phyloP scores from a whole-genome alignment of 2,113 vertebrate genomes.

The Urocitellus parryii region DNA sequence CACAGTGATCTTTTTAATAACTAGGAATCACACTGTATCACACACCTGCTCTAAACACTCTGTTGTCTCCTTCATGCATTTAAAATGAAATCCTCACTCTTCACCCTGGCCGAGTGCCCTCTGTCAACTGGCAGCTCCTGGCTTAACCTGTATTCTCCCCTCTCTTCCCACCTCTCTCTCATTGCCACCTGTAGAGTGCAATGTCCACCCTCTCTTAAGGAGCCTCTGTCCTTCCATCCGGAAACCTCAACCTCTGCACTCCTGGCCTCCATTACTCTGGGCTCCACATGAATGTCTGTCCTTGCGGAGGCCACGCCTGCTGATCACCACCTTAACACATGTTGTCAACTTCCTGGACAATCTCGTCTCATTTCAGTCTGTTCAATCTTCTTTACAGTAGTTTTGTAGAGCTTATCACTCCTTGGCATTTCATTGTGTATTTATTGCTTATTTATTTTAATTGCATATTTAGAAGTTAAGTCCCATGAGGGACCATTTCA shows the following conservation, averaged over 20 bases:
- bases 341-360: neutral
- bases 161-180: neutral
- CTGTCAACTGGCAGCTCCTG: neutral
- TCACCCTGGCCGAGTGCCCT: neutral
- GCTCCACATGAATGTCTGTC: neutral
- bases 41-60: neutral
- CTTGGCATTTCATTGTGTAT: neutral
- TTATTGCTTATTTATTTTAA: neutral
- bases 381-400: neutral
- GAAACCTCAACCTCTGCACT: neutral
- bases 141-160: neutral
- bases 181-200: no score
- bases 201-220: no score
- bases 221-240: no score
- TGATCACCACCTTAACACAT: neutral
- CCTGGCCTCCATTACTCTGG: neutral
- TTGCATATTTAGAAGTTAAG: neutral
- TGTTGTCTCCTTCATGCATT: neutral
- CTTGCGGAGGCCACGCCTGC: neutral
- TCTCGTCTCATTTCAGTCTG: neutral
- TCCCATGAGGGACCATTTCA: neutral
- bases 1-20: neutral
- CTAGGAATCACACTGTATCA: neutral
- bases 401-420: neutral
- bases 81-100: neutral